These are phyloP conservation scores for Megalops atlanticus DNA, from an alignment of 2,113 vertebrate species.

Conservation along the genomic window DNA sequence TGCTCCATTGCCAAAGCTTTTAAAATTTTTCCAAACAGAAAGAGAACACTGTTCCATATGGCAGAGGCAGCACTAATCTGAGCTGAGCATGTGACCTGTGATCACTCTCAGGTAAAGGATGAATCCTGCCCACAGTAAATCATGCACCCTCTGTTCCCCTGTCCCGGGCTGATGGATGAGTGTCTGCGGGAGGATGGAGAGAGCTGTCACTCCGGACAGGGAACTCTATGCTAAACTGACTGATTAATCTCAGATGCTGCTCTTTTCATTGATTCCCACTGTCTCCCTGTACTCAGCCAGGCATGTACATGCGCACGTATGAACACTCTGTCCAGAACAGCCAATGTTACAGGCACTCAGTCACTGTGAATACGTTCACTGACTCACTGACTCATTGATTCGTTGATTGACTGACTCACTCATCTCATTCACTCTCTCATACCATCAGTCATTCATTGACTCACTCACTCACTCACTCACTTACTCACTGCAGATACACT, in stretches of 20 bases:
- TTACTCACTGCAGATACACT: neutral
- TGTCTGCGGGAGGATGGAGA: neutral
- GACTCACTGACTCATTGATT: too few relatives aligned
- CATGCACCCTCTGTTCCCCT: neutral
- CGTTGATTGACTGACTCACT: too few relatives aligned
- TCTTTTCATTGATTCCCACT: constrained; percentile 9
- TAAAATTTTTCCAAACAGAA: neutral
- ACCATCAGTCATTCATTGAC: neutral
- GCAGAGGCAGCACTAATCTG: neutral
- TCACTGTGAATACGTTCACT: too few relatives aligned
- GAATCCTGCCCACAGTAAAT: neutral
- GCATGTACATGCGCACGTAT: neutral
- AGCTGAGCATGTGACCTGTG: neutral
- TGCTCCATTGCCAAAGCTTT: neutral
- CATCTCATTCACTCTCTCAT: too few relatives aligned
- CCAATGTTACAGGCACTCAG: too few relatives aligned
- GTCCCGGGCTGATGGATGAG: constrained; percentile 2
- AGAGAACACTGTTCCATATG: neutral
- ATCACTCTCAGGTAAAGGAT: neutral
- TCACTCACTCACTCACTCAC: neutral
- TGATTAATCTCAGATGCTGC: neutral
- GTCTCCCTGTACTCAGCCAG: neutral
- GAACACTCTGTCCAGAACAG: too few relatives aligned
- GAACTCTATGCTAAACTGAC: neutral
- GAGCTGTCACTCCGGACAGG: neutral